Evolutionary conservation across 2,888 invertebrate species (phyloP), one percentile per base, ranked within the genome.

Genomic region (Drosophila kambysellisi): DNA sequence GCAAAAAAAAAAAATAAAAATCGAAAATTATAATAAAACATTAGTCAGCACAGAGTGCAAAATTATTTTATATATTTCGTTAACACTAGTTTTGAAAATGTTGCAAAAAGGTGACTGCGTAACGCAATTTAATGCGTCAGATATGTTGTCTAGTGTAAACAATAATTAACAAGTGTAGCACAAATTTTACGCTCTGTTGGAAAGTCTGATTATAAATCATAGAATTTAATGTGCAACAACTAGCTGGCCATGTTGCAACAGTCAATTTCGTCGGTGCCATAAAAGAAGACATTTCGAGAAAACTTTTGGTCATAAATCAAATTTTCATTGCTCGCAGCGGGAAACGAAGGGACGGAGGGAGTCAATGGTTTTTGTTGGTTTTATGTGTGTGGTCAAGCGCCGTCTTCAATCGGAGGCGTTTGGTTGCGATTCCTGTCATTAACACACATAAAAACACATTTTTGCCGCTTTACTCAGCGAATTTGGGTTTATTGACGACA

Each of bases 141-240:
- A 35, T 35, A 74, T 79, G 85, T 58, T 81, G 70, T 17, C 33
- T 51, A 82, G 84, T 84, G 84, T 84, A 74, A 56, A 54, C 68
- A 61, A 76, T 76, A 51, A 51, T 57, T 66, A 30, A 57, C 15
- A 33, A 29, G 17, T 25, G 37, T 20, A 30, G 50, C 74, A 75
- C 80, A 76, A 91, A 90, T 90, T 91, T 91, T 81, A 78, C 84
- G 91, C 90, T 87, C 86, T 82, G 87, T 87, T 88, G 91, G 78
- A 78, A 69, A 71, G 76, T 80, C 66, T 81, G 87, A 83, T 85
- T 84, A 91, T 90, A 90, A 91, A 90, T 90, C 84, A 88, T 77
- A 78, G 76, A 80, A 82, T 80, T 74, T 79, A 81, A 89, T 87
- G 86, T 82, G 84, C 79, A 74, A 64, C 64, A 67, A 61, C 50